Base-by-base conservation (phyloP, 2,888 invertebrate genomes). In the Apodemia mormo region DNA sequence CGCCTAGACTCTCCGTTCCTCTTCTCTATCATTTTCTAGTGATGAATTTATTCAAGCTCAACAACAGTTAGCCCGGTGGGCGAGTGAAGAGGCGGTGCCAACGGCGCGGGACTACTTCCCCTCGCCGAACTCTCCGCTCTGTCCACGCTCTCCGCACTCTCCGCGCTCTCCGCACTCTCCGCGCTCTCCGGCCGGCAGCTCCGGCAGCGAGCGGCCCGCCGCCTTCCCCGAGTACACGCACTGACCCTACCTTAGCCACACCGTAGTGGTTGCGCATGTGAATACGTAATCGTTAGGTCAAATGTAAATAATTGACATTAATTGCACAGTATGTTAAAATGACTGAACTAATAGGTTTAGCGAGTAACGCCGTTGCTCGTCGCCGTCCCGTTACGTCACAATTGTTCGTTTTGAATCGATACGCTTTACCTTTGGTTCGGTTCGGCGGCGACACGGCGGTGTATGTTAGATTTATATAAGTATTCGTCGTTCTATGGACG, bases 31-130 rank as follows among this genome's bases (percentile, higher is more conserved):
- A 96, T 96, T 96, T 97, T 97, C 96, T 97, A 97, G 97, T 97
- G 97, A 97, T 97, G 97, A 97, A 96, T 97, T 97, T 97, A 97
- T 97, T 97, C 97, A 97, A 97, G 97, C 97, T 97, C 97, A 97
- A 96, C 97, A 96, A 96, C 97, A 96, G 95, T 96, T 97, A 96
- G 97, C 96, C 96, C 97, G 96, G 95, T 97, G 97, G 97, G 97
- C 97, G 95, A 97, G 97, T 96, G 97, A 97, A 95, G 97, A 97
- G 93, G 94, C 94, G 90, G 94, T 95, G 91, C 94, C 94, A 91
- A 94, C 90, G 89, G 94, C 90, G 90, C 90, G 93, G 88, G 92
- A 91, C 76, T 86, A 86, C 86, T 82, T 82, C 83, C 86, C 87
- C 72, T 85, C 89, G 84, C 87, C 94, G 85, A 89, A 89, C 73